Conservation (phyloP, 2,797 vertebrate species). For the Poecilia wingei region DNA sequence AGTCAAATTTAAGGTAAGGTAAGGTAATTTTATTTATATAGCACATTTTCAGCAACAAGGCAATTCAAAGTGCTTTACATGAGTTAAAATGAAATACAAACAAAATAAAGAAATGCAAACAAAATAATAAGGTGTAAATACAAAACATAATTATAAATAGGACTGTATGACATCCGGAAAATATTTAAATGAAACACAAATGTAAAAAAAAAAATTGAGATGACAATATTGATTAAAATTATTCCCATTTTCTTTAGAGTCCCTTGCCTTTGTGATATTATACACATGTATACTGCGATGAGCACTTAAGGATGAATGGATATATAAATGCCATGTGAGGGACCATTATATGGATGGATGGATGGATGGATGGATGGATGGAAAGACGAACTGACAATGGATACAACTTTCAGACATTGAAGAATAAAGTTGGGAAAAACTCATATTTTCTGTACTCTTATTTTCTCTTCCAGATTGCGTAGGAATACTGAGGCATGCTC, state of each 20-base stretch:
- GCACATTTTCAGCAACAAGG: too few species aligned
- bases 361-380: neutral
- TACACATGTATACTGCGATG: neutral
- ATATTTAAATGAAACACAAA: neutral
- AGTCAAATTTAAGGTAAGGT: too few species aligned
- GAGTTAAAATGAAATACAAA: too few species aligned
- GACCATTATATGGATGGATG: neutral
- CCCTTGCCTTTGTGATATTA: neutral
- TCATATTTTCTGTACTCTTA: neutral
- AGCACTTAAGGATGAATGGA: neutral
- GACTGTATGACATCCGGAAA: too few species aligned
- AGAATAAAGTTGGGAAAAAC: neutral
- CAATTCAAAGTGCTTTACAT: too few species aligned
- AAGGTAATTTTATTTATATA: too few species aligned
- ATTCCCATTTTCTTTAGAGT: neutral
- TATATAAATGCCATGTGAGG: neutral
- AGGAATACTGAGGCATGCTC: neutral
- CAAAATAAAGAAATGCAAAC: too few species aligned
- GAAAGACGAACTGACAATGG: neutral
- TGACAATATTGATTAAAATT: neutral
- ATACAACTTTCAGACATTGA: neutral
- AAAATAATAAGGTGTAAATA: neutral
- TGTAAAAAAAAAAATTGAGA: neutral
- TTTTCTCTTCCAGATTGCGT: neutral
- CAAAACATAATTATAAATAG: neutral